phyloP scores from a whole-genome alignment of 1,140 invertebrate species.

The Pomacea maculata region DNA sequence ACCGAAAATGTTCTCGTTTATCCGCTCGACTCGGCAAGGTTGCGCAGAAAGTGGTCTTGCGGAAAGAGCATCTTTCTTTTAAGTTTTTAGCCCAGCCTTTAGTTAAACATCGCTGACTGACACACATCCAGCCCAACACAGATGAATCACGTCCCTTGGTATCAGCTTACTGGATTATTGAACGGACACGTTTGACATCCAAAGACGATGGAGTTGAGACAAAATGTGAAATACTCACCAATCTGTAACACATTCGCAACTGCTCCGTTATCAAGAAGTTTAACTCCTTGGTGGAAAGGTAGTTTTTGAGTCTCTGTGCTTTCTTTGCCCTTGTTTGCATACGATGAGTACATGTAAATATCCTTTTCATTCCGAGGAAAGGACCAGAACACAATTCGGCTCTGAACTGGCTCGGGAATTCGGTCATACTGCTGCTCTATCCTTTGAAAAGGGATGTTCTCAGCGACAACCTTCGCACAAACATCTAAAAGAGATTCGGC shows the following conservation, averaged over 20 bases:
- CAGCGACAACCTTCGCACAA: conserved; percentile 83
- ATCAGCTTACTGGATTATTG: conserved; percentile 23
- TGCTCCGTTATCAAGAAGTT: conserved; percentile 80
- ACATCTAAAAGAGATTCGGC: conserved; percentile 78
- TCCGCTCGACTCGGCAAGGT: background rate
- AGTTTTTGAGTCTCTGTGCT: conserved; percentile 77
- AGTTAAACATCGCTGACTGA: background rate
- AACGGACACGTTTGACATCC: conserved; percentile 5
- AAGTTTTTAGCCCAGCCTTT: background rate
- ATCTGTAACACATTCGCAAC: conserved; percentile 88
- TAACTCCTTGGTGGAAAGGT: conserved; percentile 85
- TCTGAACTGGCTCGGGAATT: conserved; percentile 87
- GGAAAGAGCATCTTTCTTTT: background rate
- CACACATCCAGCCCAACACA: background rate
- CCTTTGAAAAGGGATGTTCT: conserved; percentile 84
- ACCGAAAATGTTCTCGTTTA: background rate
- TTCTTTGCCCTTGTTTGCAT: conserved; percentile 70
- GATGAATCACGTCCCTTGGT: conserved; percentile 22
- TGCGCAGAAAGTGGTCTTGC: background rate
- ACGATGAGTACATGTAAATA: conserved; percentile 89
- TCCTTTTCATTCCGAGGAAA: conserved; percentile 86
- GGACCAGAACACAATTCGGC: conserved; percentile 87
- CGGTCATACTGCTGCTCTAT: conserved; percentile 87
- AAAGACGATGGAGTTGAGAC: background rate
- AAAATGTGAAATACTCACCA: conserved; percentile 73